Percentiles rank a stretch among this genome's conserved stretches.
Evolutionary conservation across 2,888 invertebrate species (phyloP).

Genomic region (Aphelenchoides bicaudatus): DNA sequence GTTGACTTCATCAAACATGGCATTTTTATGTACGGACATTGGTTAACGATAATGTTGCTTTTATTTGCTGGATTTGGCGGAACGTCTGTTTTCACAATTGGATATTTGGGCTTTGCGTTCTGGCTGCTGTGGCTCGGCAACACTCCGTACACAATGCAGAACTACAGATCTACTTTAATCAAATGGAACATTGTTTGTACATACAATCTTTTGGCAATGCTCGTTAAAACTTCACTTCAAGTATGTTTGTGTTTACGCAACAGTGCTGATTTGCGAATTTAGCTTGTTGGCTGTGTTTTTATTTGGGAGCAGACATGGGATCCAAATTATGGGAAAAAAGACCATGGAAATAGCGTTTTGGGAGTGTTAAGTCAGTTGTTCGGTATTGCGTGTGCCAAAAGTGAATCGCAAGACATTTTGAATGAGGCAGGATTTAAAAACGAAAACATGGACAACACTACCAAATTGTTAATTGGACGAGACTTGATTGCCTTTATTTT

Average conservation of each 20-base stretch:
- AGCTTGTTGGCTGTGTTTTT: slow-evolving; percentile 82
- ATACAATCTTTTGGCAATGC: slow-evolving; percentile 84
- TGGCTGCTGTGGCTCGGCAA: slow-evolving; percentile 97
- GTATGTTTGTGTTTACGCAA: slow-evolving; percentile 9
- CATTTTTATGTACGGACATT: slow-evolving; percentile 83
- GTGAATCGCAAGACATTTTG: neutral
- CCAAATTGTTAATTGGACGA: slow-evolving; percentile 83
- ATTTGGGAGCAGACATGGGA: slow-evolving; percentile 23
- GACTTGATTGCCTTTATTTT: slow-evolving; percentile 91
- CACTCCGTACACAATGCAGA: slow-evolving; percentile 84
- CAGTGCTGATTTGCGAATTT: slow-evolving; percentile 59
- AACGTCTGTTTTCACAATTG: slow-evolving; percentile 83
- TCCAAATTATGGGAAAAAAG: slow-evolving; percentile 3
- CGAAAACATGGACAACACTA: neutral
- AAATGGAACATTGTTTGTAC: slow-evolving; percentile 81
- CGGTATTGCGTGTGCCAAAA: slow-evolving; percentile 78
- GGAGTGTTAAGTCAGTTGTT: slow-evolving; percentile 78
- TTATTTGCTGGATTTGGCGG: slow-evolving; percentile 91
- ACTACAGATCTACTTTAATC: slow-evolving; percentile 41
- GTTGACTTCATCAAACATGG: slow-evolving; percentile 82
- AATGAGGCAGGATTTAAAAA: neutral
- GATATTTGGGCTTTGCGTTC: slow-evolving; percentile 90
- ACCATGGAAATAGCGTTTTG: slow-evolving; percentile 1
- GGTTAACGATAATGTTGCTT: slow-evolving; percentile 89
- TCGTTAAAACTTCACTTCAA: slow-evolving; percentile 70